These are phyloP conservation scores for Talpa occidentalis DNA, from an alignment of 2,113 vertebrate genomes.

Conservation along the genomic window DNA sequence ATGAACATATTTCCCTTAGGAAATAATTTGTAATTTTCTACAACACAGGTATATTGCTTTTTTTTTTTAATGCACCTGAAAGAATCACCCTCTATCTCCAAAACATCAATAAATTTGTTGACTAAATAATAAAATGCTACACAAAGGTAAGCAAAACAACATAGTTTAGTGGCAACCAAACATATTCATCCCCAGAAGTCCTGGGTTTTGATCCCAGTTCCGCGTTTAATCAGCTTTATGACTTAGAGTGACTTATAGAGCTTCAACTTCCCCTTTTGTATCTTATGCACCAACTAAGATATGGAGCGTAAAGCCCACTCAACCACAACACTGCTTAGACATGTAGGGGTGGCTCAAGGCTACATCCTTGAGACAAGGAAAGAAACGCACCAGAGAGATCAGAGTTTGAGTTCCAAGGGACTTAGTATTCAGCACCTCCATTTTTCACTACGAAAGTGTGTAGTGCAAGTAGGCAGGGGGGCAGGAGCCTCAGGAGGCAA, in stretches of 20 bases:
- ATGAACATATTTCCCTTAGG: too few relatives aligned
- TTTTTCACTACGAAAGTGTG: not conserved
- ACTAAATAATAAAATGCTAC: not conserved
- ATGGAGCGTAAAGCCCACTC: not conserved
- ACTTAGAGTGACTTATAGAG: not conserved
- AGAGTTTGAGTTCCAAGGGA: not conserved
- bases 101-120: not conserved
- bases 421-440: not conserved
- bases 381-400: not conserved
- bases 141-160: not conserved
- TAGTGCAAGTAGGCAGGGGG: too few relatives aligned
- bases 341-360: accelerated
- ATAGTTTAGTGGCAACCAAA: not conserved
- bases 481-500: too few relatives aligned
- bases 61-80: not conserved
- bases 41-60: too few relatives aligned
- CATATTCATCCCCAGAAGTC: not conserved
- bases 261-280: not conserved
- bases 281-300: not conserved
- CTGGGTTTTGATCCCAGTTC: not conserved
- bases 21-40: not conserved
- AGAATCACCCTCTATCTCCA: not conserved
- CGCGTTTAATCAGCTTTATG: not conserved
- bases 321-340: not conserved
- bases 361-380: not conserved